A percentile compares a stretch with the other conserved stretches of the same genome.
Evolutionary conservation across 2,797 vertebrate genomes (phyloP).

Genomic region (Valencia hispanica): DNA sequence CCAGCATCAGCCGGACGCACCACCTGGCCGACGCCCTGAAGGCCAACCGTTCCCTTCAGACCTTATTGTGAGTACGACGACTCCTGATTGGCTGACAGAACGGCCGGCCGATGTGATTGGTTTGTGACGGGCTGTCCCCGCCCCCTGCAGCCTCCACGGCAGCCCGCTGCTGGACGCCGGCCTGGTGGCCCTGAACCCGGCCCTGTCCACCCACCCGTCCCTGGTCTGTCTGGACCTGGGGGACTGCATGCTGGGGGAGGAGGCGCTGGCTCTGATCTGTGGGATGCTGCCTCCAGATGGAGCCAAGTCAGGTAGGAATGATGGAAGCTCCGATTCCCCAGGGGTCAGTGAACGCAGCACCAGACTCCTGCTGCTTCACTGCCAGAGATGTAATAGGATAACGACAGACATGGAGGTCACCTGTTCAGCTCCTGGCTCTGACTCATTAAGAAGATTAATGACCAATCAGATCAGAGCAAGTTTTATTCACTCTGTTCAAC

Average conservation of each 20-base stretch:
- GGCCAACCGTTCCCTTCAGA: conserved; percentile 92
- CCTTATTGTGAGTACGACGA: conserved; percentile 87
- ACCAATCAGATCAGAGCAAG: neutral
- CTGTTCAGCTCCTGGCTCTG: neutral
- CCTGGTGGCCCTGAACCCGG: conserved; percentile 88
- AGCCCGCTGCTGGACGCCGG: conserved; percentile 91
- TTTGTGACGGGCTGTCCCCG: neutral
- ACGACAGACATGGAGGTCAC: too few relatives aligned
- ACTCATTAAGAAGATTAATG: neutral
- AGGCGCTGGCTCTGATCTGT: conserved; percentile 91
- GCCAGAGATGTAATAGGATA: too few relatives aligned
- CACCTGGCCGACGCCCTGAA: conserved; percentile 90
- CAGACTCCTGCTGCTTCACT: too few relatives aligned
- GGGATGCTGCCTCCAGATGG: conserved; percentile 95
- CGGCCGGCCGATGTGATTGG: neutral
- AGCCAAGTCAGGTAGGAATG: conserved; percentile 90
- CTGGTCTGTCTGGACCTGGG: conserved; percentile 94
- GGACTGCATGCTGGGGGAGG: conserved; percentile 94
- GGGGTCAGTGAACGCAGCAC: neutral
- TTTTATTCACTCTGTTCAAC: neutral
- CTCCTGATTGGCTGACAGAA: neutral
- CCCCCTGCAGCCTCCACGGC: conserved; percentile 87
- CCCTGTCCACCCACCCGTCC: conserved; percentile 90
- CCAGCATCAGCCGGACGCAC: conserved; percentile 85
- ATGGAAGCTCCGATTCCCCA: neutral